Evolutionary conservation across 2,797 vertebrate genomes (phyloP).

Genomic region (Pterois miles): DNA sequence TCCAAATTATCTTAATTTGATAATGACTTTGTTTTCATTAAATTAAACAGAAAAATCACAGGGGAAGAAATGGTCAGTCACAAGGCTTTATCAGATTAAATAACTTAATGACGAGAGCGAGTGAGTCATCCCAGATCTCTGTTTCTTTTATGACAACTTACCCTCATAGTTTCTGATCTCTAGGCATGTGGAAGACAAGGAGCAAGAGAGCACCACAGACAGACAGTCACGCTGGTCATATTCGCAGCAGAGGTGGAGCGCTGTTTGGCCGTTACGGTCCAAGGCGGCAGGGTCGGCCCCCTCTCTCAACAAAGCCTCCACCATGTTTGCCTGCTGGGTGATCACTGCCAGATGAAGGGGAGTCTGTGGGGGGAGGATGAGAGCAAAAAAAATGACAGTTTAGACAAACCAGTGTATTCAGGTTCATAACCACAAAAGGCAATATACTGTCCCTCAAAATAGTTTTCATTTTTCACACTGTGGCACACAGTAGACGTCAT

Average conservation of each 20-base stretch:
- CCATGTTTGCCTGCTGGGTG: conserved; percentile 83
- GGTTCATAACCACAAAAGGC: neutral
- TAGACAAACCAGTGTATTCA: conserved; percentile 30
- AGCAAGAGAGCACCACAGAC: conserved; percentile 74
- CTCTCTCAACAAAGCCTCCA: conserved; percentile 78
- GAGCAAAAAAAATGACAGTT: conserved; percentile 17
- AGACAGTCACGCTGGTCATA: conserved; percentile 83
- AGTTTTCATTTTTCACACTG: conserved; percentile 17
- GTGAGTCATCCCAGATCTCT: neutral
- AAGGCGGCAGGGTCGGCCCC: conserved; percentile 86
- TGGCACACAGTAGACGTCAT: neutral
- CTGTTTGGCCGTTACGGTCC: conserved; percentile 90
- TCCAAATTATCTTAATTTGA: neutral
- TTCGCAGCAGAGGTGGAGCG: conserved; percentile 90
- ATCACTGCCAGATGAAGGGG: conserved; percentile 92
- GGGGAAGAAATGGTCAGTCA: conserved; percentile 11
- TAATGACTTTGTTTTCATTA: neutral
- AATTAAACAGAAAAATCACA: neutral
- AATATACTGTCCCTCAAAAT: conserved; percentile 1
- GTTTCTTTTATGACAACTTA: conserved; percentile 55
- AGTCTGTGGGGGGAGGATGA: conserved; percentile 79
- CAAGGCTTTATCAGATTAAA: neutral
- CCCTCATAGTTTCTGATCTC: conserved; percentile 90
- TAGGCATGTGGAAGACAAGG: conserved; percentile 70
- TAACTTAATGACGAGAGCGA: neutral